Evolutionary conservation across 2,113 vertebrate genomes (phyloP).

Genomic region (Carassius gibelio): DNA sequence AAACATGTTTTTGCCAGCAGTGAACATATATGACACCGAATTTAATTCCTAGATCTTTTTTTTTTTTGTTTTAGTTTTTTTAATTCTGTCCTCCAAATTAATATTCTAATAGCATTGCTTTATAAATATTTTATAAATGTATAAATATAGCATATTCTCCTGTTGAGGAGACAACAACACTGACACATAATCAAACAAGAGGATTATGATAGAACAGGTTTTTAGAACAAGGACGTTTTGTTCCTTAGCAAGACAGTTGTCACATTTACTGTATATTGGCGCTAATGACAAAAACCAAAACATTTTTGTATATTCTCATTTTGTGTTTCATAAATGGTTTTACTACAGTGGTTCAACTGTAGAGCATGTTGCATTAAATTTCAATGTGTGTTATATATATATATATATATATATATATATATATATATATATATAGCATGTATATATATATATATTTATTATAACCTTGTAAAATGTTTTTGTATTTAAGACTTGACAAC

Average conservation of each 20-base stretch:
- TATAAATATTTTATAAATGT: neutral
- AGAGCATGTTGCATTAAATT: neutral
- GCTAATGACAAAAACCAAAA: neutral
- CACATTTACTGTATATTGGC: neutral
- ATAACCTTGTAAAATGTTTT: neutral
- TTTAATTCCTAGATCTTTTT: neutral
- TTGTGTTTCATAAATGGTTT: too few relatives aligned
- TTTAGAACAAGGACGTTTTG: neutral
- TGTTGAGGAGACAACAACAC: neutral
- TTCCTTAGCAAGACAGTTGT: neutral
- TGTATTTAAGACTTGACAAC: neutral
- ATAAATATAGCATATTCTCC: too few relatives aligned
- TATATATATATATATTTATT: too few relatives aligned
- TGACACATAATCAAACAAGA: too few relatives aligned
- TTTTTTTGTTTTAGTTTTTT: neutral
- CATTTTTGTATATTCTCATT: neutral
- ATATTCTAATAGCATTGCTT: neutral
- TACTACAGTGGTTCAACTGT: neutral
- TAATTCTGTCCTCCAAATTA: neutral
- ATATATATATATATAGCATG: too few relatives aligned
- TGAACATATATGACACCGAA: neutral
- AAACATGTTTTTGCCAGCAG: neutral
- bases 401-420: too few relatives aligned
- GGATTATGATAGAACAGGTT: constrained; percentile 1
- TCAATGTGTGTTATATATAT: neutral